Base-by-base conservation (phyloP, 2,113 vertebrate genomes). In the Misgurnus mizolepis region DNA sequence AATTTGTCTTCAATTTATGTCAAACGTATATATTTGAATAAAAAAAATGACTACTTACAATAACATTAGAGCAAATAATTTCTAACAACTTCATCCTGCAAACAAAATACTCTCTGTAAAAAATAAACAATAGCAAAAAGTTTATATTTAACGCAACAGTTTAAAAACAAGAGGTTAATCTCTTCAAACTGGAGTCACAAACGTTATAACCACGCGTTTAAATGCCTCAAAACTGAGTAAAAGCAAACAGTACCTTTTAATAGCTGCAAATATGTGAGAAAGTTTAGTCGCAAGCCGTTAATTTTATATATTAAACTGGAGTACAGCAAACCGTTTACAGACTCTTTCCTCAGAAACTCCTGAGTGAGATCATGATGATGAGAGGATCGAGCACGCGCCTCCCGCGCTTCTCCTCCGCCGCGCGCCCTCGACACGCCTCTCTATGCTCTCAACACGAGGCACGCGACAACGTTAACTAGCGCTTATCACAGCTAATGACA, bases 51-150 rank as follows among this genome's bases (percentile, higher is more conserved):
- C 1, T 86, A 91, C 92, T 94, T 79, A 93, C 93, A 83, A 91
- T 83, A 34, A 92, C 45, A 79, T 47, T 79, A 4, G 47, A 80
- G 68, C 82, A 82, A 76, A 88, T 65, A 45, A 89, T 82, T 45
- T 67, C 66, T 18, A 86, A 75, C 81, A 85, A 85, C 80, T 40
- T 85, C 92, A 94, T 93, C 85, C 90, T 93, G 83, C 22, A 82
- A 85, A 58, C 72, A 82, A 55, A 76, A 55, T 15, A 75, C 67
- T 78, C 0, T 62, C 17, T 58, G 17, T 11, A 1, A 62, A 10
- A 7, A 80, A 7, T 22, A 2, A 7, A 40, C 5, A 66, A 41
- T 22, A 27, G 2, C 0, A 22, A n/a, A n/a, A 0, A 45, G n/a
- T 3, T 67, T 11, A 47, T n/a, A 3, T 47, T 11, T 67, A 7